Conservation (phyloP, 2,888 invertebrate genomes). For the Drosophila setosimentum region DNA sequence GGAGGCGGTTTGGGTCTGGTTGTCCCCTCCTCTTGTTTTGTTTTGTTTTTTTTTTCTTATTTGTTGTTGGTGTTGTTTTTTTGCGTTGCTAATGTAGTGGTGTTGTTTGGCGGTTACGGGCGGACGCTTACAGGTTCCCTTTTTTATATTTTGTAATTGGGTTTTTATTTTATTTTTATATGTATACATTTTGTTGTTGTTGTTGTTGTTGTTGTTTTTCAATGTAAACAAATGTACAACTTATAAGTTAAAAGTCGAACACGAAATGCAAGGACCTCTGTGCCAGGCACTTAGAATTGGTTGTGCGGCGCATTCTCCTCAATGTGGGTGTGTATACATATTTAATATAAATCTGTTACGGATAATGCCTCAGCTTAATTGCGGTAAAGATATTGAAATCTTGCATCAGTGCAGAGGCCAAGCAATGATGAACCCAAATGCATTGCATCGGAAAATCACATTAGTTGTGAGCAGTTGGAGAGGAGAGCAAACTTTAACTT, state of each 20-base stretch:
- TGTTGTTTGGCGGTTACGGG: constrained; percentile 70
- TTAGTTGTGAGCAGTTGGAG: not conserved
- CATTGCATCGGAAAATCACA: not conserved
- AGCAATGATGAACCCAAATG: not conserved
- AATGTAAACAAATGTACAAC: constrained; percentile 70
- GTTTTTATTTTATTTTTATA: not conserved
- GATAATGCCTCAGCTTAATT: not conserved
- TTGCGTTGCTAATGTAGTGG: constrained; percentile 72
- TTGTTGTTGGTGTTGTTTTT: too few species aligned
- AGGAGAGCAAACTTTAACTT: not conserved
- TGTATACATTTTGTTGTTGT: too few species aligned
- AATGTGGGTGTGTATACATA: not conserved
- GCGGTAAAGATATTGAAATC: not conserved
- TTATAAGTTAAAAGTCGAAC: constrained; percentile 72
- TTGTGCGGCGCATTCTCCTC: not conserved
- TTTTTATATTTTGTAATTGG: constrained; percentile 1
- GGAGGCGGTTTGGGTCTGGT: not conserved
- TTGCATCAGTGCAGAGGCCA: not conserved
- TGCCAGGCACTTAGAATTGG: not conserved
- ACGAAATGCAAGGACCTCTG: constrained; percentile 15
- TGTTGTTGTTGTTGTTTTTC: too few species aligned
- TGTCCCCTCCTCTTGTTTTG: not conserved
- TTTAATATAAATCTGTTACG: not conserved
- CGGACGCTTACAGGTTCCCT: constrained; percentile 34
- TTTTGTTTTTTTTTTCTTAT: not conserved